Conservation (phyloP, 2,888 invertebrate species). For the Hydriomena furcata region DNA sequence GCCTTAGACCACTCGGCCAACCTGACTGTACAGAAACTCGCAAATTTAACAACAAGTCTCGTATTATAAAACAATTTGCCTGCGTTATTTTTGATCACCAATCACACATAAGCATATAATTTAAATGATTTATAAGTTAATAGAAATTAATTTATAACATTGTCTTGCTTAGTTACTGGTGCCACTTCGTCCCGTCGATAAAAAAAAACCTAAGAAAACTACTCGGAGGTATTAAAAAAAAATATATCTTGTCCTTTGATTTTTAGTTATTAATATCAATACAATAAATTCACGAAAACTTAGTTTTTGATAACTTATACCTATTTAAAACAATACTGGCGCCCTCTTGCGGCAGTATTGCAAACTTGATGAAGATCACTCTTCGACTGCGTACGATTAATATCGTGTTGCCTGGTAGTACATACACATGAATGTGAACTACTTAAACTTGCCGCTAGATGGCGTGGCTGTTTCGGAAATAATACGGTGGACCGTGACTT, state of each 20-base stretch:
- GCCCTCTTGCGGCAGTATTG: conserved; percentile 3
- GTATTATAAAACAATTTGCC: conserved; percentile 32
- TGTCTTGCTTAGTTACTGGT: no score
- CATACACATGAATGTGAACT: not conserved
- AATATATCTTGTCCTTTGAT: no score
- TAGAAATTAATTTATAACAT: no score
- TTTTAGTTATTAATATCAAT: no score
- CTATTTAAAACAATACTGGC: not conserved
- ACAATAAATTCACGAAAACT: not conserved
- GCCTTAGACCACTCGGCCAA: conserved; percentile 93
- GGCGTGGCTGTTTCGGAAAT: no score
- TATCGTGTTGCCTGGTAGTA: no score
- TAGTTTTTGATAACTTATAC: not conserved
- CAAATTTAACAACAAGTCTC: conserved; percentile 35
- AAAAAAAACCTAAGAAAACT: no score
- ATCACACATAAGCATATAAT: not conserved
- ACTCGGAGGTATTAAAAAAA: no score
- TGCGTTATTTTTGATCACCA: not conserved
- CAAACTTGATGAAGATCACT: not conserved
- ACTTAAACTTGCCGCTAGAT: conserved; percentile 5
- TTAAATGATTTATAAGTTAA: no score
- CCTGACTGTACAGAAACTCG: conserved; percentile 72
- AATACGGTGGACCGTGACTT: no score
- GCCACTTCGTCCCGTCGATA: no score
- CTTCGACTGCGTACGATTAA: not conserved